Base-by-base conservation (phyloP, 2,888 invertebrate species). In the Carpatolechia fugitivella region DNA sequence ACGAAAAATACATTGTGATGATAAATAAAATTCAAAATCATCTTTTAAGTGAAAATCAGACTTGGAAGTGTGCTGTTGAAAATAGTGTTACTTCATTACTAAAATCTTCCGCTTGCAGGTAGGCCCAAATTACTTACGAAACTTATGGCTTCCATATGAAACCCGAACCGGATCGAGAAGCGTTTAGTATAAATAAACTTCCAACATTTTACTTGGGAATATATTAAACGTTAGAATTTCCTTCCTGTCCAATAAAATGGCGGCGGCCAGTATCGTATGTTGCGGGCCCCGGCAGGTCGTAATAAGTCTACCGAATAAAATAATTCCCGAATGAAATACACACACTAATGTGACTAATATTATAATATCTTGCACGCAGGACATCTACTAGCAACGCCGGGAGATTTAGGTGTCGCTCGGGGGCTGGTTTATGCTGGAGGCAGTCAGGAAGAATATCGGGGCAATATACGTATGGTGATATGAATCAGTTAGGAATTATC, bases 261-360 rank as follows among this genome's bases (percentile, higher is more conserved):
- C 78, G 72, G 76, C 80, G 74, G 66, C 68, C 74, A 67, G 80
- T 83, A 77, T 84, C 85, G 76, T 80, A 80, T 85, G 82, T 80
- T 85, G 76, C 73, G 78, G 80, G 80, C 78, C 80, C 74, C 76
- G 78, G 82, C 84, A 77, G 80, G 82, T 80, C 84, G 82, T 82
- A 84, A 84, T 85, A 87, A 85, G 85, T 86, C 80, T 81, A 81
- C 82, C 82, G 78, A 84, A 88, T 89, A 88, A 87, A 88, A 89
- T 90, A 86, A 88, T 88, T 87, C 78, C 73, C 72, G 73, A 74
- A 78, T 85, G 82, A 87, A 85, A 82, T 88, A 88, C 80, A 82
- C 80, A 81, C 80, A 85, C 87, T 89, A 89, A 88, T 90, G 87
- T 83, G 85, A 85, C 86, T 85, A 88, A 90, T 90, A 89, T 89